Evolutionary conservation across 30 jellyfish, hydroid and myxozoan species (phyloP).

Genomic region (Turritopsis rubra): DNA sequence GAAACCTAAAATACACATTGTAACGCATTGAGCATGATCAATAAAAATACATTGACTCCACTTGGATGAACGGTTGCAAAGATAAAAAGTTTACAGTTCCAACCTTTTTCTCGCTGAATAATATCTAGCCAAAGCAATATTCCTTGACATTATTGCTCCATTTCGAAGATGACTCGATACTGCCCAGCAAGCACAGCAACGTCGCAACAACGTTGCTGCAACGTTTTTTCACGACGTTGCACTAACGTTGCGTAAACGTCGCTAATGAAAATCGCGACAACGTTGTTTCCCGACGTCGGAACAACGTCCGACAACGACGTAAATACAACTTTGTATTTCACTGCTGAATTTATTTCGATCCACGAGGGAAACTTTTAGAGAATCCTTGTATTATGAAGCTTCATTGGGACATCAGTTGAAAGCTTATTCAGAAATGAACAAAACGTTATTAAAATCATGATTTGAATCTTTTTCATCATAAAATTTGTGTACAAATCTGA

Average conservation of each 20-base stretch:
- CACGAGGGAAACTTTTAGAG: neutral
- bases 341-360: neutral
- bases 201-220: neutral
- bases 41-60: too few species aligned
- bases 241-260: neutral
- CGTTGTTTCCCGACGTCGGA: neutral
- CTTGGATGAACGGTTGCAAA: too few species aligned
- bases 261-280: neutral
- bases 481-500: neutral
- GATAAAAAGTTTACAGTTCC: too few species aligned
- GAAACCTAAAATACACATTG: too few species aligned
- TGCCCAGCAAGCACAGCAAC: neutral
- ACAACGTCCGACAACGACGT: neutral
- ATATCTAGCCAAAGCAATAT: too few species aligned
- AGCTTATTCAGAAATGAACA: neutral
- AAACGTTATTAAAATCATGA: neutral
- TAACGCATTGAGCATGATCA: too few species aligned
- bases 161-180: too few species aligned
- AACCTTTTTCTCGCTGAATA: too few species aligned
- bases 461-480: neutral
- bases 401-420: neutral
- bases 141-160: too few species aligned
- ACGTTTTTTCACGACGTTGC: too few species aligned
- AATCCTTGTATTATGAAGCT: neutral
- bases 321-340: neutral